Evolutionary conservation across 2,113 vertebrate species (phyloP).

Genomic region (Opisthocomus hoazin): DNA sequence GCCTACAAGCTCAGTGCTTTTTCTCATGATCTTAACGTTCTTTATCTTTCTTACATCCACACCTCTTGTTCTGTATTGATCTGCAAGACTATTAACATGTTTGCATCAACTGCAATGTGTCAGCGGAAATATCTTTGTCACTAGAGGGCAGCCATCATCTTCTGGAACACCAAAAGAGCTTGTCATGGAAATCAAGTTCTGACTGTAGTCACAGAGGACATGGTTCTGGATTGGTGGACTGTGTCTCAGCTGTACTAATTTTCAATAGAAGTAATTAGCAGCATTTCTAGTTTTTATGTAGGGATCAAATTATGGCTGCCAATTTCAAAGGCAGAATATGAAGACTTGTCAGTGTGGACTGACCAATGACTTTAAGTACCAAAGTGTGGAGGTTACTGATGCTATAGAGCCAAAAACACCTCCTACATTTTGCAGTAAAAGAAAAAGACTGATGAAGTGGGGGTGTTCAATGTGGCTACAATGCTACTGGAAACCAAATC

Average conservation of each 20-base stretch:
- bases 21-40: background rate
- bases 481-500: background rate
- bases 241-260: constrained; percentile 57
- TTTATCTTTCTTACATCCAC: background rate
- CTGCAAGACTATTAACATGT: constrained; percentile 32
- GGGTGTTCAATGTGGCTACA: background rate
- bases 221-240: constrained; percentile 59
- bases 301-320: constrained; percentile 36
- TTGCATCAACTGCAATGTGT: background rate
- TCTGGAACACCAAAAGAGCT: constrained; percentile 49
- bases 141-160: constrained; percentile 83
- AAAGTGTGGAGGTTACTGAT: background rate
- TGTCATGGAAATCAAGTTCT: constrained; percentile 12
- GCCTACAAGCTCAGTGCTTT: background rate
- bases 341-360: background rate
- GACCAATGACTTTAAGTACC: background rate
- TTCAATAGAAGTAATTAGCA: constrained; percentile 61
- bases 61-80: background rate
- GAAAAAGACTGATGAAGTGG: background rate
- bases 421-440: background rate
- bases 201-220: background rate
- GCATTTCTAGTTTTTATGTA: constrained; percentile 25
- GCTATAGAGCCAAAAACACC: background rate
- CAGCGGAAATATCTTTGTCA: constrained; percentile 66
- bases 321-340: background rate